phyloP scores from a whole-genome alignment of 2,888 invertebrate species.

The Diabrotica balteata region DNA sequence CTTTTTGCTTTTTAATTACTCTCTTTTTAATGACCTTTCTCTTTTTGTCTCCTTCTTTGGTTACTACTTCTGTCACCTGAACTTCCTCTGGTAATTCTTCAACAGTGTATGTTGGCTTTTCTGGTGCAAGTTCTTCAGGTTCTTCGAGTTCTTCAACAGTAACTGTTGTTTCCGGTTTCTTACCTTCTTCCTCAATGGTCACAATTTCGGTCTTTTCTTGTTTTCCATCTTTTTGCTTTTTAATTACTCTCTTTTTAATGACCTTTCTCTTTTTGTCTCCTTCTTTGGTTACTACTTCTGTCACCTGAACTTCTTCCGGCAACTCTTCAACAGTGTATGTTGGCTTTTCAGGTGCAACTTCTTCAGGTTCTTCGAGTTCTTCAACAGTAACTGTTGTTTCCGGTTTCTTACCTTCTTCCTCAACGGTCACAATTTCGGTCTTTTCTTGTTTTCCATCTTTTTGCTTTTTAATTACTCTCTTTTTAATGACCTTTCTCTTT shows the following conservation, averaged over 20 bases:
- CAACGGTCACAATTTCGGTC: conserved; percentile 59
- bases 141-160: conserved; percentile 46
- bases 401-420: conserved; percentile 58
- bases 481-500: conserved; percentile 50
- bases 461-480: conserved; percentile 58
- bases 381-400: conserved; percentile 50
- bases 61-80: conserved; percentile 46
- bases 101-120: conserved; percentile 37
- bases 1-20: conserved; percentile 52
- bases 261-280: conserved; percentile 47
- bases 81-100: conserved; percentile 46
- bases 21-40: conserved; percentile 47
- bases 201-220: conserved; percentile 57
- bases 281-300: conserved; percentile 46
- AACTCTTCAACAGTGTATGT: conserved; percentile 40
- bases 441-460: conserved; percentile 52
- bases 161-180: conserved; percentile 46
- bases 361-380: conserved; percentile 43
- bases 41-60: conserved; percentile 47
- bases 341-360: conserved; percentile 35
- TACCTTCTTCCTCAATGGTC: conserved; percentile 47
- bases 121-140: conserved; percentile 41
- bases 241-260: conserved; percentile 48
- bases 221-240: conserved; percentile 49
- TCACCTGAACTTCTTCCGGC: conserved; percentile 48